Evolutionary conservation across 2,888 invertebrate genomes (phyloP), one percentile per base, ranked within the genome.

Genomic region (Strigamia crassipes): DNA sequence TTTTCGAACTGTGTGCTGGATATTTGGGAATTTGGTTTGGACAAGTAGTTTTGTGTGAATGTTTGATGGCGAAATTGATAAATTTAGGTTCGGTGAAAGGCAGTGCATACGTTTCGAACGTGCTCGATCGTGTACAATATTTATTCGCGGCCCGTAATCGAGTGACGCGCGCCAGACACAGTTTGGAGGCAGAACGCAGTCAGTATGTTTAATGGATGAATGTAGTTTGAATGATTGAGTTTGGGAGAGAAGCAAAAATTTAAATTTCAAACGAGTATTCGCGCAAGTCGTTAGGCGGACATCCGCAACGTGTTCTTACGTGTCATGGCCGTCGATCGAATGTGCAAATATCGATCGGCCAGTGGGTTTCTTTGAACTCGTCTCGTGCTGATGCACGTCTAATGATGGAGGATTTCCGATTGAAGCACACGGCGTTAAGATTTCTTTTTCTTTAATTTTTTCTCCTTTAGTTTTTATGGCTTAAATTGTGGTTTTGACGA

Each of bases 181-280:
- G 27, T 38, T 38, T 38, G 38, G 38, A 38, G 38, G 38, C 38
- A 38, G 38, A 38, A 38, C 10, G 73, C 13, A 73, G 23, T 27
- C 73, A 31, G 51, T 51, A 73, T 73, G 73, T 73, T 73, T 73
- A 73, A 73, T 73, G 73, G 73, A 73, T 73, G 73, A 73, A 73
- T 10, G 31, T n/a, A 31, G 12, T n/a, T n/a, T 23, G 12, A 73
- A 56, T 56, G 73, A 73, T 73, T 31, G 73, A 73, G 73, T 73
- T 13, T 12, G 31, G 61, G 1, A 31, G 73, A 73, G 18, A 73
- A 6, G 10, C 1, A 27, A 31, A 73, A 73, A 73, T 73, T 73
- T 73, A 73, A 73, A 73, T 73, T 73, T 73, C 73, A 73, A 73
- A 73, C 73, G 73, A 73, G 73, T 27, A 31, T 73, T 73, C 73